Evolutionary conservation across 2,113 vertebrate species (phyloP).

Genomic region (Vireo altiloquus): DNA sequence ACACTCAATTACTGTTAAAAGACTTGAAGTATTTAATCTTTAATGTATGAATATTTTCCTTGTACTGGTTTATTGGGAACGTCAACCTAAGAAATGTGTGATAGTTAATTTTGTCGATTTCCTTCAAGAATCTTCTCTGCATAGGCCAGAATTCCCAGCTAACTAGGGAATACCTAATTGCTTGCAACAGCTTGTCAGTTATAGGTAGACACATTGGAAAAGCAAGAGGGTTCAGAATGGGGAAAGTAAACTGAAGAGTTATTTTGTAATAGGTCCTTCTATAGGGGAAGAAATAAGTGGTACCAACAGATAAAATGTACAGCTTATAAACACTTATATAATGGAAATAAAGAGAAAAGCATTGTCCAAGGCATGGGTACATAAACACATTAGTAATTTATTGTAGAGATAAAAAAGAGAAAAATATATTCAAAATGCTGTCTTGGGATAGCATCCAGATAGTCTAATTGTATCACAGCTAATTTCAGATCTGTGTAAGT

Average conservation of each 20-base stretch:
- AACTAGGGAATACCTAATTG: background rate
- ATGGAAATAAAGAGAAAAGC: background rate
- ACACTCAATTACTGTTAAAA: conserved; percentile 3
- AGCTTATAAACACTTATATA: background rate
- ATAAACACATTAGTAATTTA: background rate
- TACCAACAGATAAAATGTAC: background rate
- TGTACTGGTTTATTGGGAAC: conserved; percentile 31
- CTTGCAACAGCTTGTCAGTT: background rate
- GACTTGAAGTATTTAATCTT: conserved; percentile 23
- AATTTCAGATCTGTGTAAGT: background rate
- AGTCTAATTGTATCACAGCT: background rate
- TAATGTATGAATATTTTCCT: conserved; percentile 14
- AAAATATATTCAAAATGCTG: background rate
- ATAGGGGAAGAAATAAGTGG: background rate
- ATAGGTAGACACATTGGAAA: background rate
- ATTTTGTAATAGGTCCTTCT: background rate
- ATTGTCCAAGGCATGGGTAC: background rate
- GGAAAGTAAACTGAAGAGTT: background rate
- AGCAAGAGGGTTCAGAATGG: background rate
- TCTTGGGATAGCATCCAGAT: background rate
- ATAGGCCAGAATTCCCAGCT: conserved; percentile 14
- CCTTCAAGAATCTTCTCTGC: conserved; percentile 2
- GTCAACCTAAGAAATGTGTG: background rate
- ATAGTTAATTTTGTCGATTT: conserved; percentile 5
- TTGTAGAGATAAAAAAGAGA: background rate